Conservation (phyloP, 2,888 invertebrate species). For the Meliscaeva auricollis region DNA sequence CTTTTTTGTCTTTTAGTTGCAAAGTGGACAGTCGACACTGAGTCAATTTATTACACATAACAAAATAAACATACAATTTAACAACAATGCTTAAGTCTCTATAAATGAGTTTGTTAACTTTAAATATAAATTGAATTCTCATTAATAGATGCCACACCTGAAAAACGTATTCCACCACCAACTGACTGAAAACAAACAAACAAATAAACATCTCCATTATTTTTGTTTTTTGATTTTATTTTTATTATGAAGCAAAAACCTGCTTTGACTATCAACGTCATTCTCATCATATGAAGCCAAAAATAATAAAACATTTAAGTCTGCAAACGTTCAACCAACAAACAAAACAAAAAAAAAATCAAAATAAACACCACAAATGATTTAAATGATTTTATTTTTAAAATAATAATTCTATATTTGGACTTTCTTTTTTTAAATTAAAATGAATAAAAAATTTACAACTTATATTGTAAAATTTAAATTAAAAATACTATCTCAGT, state of each 20-base stretch:
- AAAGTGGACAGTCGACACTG: too few species aligned
- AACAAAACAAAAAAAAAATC: constrained; percentile 8
- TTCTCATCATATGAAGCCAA: neutral
- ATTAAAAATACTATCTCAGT: constrained; percentile 44
- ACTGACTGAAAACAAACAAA: neutral
- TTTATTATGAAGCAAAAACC: constrained; percentile 14
- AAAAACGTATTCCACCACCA: neutral
- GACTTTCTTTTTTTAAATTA: neutral
- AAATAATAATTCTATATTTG: constrained; percentile 28
- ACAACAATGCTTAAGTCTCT: neutral
- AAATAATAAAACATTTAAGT: constrained; percentile 11
- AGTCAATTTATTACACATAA: neutral
- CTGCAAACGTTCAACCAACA: neutral
- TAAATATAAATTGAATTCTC: neutral
- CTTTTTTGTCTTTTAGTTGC: too few species aligned
- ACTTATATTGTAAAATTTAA: constrained; percentile 11
- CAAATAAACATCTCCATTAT: neutral
- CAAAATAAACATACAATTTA: neutral
- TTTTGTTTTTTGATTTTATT: neutral
- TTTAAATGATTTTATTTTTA: neutral
- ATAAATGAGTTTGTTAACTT: neutral
- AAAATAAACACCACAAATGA: constrained; percentile 7
- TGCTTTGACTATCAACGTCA: constrained; percentile 8
- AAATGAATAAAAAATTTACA: neutral
- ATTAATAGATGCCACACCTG: neutral